Evolutionary conservation across 2,888 invertebrate genomes (phyloP).

Genomic region (Platerodrilus igneus): DNA sequence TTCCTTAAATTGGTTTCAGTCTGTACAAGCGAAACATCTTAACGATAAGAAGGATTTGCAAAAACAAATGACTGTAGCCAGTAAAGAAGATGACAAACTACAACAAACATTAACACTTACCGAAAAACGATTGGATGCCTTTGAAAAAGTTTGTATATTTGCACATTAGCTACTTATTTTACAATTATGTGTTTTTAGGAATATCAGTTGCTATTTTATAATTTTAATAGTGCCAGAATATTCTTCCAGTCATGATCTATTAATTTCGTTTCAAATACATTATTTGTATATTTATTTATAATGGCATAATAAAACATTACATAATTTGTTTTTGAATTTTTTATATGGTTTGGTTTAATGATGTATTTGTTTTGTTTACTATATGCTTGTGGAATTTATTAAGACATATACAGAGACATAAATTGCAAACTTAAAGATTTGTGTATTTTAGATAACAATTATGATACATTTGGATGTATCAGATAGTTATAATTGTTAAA

Average conservation of each 20-base stretch:
- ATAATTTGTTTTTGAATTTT: too few relatives aligned
- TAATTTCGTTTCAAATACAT: neutral
- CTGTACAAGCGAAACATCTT: slow-evolving; percentile 69
- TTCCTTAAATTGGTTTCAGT: slow-evolving; percentile 92
- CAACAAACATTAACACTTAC: slow-evolving; percentile 88
- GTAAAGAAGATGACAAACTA: slow-evolving; percentile 77
- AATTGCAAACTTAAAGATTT: too few relatives aligned
- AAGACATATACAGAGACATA: too few relatives aligned
- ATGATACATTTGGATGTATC: too few relatives aligned
- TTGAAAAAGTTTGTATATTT: slow-evolving; percentile 53
- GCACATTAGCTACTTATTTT: too few relatives aligned
- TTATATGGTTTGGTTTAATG: too few relatives aligned
- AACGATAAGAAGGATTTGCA: slow-evolving; percentile 56
- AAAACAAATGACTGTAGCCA: slow-evolving; percentile 51
- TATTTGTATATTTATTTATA: neutral
- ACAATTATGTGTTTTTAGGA: slow-evolving; percentile 65
- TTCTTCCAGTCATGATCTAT: slow-evolving; percentile 63
- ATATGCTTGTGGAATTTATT: too few relatives aligned
- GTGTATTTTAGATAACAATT: too few relatives aligned
- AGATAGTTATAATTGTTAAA: too few relatives aligned
- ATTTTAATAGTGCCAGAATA: slow-evolving; percentile 89
- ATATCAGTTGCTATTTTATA: slow-evolving; percentile 85
- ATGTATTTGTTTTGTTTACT: too few relatives aligned
- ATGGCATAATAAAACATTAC: too few relatives aligned
- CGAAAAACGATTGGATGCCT: slow-evolving; percentile 74